Base-by-base conservation (phyloP, 2,113 vertebrate species). In the Rana temporaria region DNA sequence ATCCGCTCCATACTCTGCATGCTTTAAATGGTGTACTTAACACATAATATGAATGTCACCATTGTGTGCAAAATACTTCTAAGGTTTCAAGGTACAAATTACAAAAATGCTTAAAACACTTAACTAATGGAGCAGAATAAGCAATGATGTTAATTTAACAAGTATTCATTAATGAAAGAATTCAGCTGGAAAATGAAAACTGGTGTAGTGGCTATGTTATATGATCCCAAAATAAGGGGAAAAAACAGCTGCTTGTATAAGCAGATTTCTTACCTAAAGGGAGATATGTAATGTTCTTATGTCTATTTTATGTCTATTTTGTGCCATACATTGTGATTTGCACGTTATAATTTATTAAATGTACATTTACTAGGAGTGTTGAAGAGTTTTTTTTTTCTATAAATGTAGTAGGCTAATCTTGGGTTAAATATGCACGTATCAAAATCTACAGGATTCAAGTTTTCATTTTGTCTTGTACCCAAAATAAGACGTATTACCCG, bases 101-200 rank as follows among this genome's bases (percentile, higher is more conserved):
- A 76, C 81, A 83, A 83, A 83, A 83, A 83, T 83, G 81, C 72
- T 83, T 83, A 66, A 83, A 82, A 83, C 71, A 83, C 71, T 83
- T 83, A 83, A 83, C 81, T 83, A 83, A 83, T 83, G 81, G 81
- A 83, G 14, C 81, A 83, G 63, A 76, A 74, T 83, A 76, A 83
- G 81, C 81, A 76, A 75, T 83, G 81, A 83, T 83, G 81, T 83
- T 83, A 83, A 83, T 83, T 83, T 83, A 83, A 83, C 81, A 83
- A 83, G 81, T 83, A 83, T 83, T 83, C 81, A 83, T 83, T 83
- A 83, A 83, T 83, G 81, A 83, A 83, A 68, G 81, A 83, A 83
- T 76, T 74, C 71, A 83, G 56, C 63, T 83, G 81, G 81, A 83
- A 83, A 83, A 83, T 83, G 81, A 68, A 83, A 83, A 83, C 81